A percentile compares a stretch with the other conserved stretches of the same genome.
Evolutionary conservation across 2,797 vertebrate species (phyloP).

Genomic region (Fistularia commersonii): DNA sequence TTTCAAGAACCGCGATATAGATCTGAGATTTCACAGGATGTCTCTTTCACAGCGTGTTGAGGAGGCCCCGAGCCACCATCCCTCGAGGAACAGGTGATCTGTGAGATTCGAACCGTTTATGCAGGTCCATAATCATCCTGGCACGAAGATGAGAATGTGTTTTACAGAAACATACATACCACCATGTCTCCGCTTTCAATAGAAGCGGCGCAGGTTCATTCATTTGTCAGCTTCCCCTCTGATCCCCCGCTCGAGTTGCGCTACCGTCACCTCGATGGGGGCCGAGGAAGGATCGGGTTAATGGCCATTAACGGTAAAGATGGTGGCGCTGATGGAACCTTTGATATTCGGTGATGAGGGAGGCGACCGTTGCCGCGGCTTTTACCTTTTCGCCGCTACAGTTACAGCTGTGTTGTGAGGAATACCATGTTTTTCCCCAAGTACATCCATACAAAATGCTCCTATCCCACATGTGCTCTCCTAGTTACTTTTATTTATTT

Average conservation of each 20-base stretch:
- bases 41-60: slow-evolving; percentile 61
- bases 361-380: slow-evolving; percentile 7
- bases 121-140: slow-evolving; percentile 53
- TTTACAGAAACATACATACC: slow-evolving; percentile 68
- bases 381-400: slow-evolving; percentile 8
- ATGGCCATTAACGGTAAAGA: slow-evolving; percentile 58
- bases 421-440: neutral
- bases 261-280: slow-evolving; percentile 54
- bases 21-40: slow-evolving; percentile 61
- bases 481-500: no score
- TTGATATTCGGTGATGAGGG: slow-evolving; percentile 44
- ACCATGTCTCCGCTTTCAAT: slow-evolving; percentile 69
- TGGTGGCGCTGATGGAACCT: slow-evolving; percentile 35
- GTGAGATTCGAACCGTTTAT: slow-evolving; percentile 56
- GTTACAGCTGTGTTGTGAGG: slow-evolving; percentile 12
- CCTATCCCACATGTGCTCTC: no score
- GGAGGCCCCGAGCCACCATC: slow-evolving; percentile 67
- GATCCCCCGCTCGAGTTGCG: slow-evolving; percentile 64
- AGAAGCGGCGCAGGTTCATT: slow-evolving; percentile 37
- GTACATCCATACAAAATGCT: no score
- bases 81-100: slow-evolving; percentile 52
- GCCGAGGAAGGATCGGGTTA: slow-evolving; percentile 61
- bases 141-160: slow-evolving; percentile 52
- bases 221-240: slow-evolving; percentile 52
- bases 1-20: slow-evolving; percentile 37